These are phyloP conservation scores for Steinernema khuongi DNA, from an alignment of 1,140 invertebrate species.

Conservation along the genomic window DNA sequence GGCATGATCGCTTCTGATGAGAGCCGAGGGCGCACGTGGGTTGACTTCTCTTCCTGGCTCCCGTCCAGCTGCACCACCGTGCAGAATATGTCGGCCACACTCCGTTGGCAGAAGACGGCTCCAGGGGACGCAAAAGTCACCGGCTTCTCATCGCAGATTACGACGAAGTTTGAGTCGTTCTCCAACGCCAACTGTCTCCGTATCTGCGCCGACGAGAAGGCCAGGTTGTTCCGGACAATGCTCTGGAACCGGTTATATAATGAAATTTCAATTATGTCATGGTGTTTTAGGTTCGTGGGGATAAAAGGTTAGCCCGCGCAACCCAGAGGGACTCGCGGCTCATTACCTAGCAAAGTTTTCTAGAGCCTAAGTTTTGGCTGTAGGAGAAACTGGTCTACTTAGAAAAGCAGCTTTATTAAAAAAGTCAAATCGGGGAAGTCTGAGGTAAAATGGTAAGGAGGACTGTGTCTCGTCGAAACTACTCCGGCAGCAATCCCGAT, in stretches of 20 bases:
- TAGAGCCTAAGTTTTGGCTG: no score
- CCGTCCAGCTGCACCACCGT: background rate
- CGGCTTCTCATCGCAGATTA: background rate
- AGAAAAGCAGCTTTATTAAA: no score
- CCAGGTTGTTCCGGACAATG: background rate
- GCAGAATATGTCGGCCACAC: slow-evolving; percentile 1
- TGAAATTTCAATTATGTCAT: no score
- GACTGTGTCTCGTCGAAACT: no score
- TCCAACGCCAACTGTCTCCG: background rate
- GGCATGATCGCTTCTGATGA: background rate
- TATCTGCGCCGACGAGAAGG: background rate
- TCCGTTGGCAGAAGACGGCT: background rate
- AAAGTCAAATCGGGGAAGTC: no score
- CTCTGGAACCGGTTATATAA: background rate
- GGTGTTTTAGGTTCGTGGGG: no score
- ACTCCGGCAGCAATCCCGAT: no score
- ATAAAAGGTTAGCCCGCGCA: no score
- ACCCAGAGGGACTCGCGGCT: no score
- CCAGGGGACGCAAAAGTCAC: background rate
- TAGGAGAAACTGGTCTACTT: no score
- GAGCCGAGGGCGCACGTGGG: background rate
- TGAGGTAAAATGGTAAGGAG: no score
- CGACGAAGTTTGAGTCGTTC: background rate
- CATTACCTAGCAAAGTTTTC: no score
- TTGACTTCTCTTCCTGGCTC: background rate